A percentile compares a stretch with the other conserved stretches of the same genome.
Evolutionary conservation across 1,140 invertebrate species (phyloP).

Genomic region (Aethina tumida): DNA sequence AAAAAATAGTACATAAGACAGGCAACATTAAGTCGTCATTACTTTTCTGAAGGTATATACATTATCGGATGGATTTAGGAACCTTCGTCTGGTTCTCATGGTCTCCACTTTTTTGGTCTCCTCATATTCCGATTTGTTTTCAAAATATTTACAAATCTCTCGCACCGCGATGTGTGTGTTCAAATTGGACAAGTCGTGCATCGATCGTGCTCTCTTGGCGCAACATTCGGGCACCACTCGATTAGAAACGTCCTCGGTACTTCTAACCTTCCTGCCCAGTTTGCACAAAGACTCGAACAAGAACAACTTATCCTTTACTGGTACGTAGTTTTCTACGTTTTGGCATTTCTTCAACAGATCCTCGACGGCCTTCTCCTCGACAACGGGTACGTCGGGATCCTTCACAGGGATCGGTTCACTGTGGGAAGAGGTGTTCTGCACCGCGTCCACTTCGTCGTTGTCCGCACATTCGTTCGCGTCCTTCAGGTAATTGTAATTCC

Average conservation of each 20-base stretch:
- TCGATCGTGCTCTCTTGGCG: conserved; percentile 44
- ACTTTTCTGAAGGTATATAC: too few relatives aligned
- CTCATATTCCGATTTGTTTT: too few relatives aligned
- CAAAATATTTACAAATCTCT: conserved; percentile 52
- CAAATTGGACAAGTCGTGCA: conserved; percentile 45
- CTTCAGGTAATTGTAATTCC: conserved; percentile 18
- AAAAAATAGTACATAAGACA: too few relatives aligned
- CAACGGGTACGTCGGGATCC: background rate
- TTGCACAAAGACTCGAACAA: conserved; percentile 48
- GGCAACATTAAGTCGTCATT: too few relatives aligned
- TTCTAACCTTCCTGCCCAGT: conserved; percentile 41
- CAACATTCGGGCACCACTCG: conserved; percentile 31
- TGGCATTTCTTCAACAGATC: conserved; percentile 44
- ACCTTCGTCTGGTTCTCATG: too few relatives aligned
- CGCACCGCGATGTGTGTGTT: conserved; percentile 38
- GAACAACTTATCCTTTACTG: conserved; percentile 48
- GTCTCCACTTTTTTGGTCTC: too few relatives aligned
- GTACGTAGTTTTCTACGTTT: conserved; percentile 47
- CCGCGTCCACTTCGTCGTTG: conserved; percentile 8
- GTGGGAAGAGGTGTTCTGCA: background rate
- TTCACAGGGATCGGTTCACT: background rate
- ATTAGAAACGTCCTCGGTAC: conserved; percentile 40
- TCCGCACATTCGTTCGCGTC: background rate
- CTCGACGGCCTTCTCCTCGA: conserved; percentile 39
- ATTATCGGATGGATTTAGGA: too few relatives aligned